A percentile compares a stretch with the other conserved stretches of the same genome.
These are phyloP conservation scores for Chouioia cunea DNA, from an alignment of 2,888 invertebrate species.

Conservation along the genomic window DNA sequence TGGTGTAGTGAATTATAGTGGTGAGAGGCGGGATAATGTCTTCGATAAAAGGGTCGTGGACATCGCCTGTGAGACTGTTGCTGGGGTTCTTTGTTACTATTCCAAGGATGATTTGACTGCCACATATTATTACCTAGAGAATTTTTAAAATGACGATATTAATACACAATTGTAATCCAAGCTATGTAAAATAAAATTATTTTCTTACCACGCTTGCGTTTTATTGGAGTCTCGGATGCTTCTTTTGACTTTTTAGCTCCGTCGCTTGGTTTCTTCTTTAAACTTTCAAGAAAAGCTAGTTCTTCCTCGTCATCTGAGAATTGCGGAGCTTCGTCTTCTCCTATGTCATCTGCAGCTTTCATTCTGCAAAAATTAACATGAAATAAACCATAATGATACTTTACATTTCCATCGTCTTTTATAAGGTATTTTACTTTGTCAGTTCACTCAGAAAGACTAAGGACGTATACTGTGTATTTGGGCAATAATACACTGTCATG, in stretches of 20 bases:
- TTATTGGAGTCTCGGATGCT: constrained; percentile 38
- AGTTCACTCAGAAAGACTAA: constrained; percentile 83
- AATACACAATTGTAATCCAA: constrained; percentile 8
- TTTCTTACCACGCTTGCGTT: constrained; percentile 45
- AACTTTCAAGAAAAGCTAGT: constrained; percentile 64
- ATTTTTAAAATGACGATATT: constrained; percentile 1
- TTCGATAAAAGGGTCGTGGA: constrained; percentile 36
- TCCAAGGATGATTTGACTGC: constrained; percentile 63
- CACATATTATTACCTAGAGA: constrained; percentile 49
- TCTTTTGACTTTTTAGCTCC: constrained; percentile 44
- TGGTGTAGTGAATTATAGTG: constrained; percentile 45
- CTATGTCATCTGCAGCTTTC: constrained; percentile 91
- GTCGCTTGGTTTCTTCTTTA: constrained; percentile 52
- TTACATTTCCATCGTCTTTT: constrained; percentile 7
- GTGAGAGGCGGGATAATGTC: constrained; percentile 51
- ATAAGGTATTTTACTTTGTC: constrained; percentile 72
- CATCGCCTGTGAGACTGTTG: constrained; percentile 21
- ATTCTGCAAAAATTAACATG: constrained; percentile 70
- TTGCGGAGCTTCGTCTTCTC: constrained; percentile 89
- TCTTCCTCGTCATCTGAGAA: constrained; percentile 94
- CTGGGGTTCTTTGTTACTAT: constrained; percentile 49
- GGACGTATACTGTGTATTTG: constrained; percentile 80
- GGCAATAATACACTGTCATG: constrained; percentile 85
- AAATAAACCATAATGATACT: too few species aligned
- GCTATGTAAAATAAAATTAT: constrained; percentile 4